Evolutionary conservation across 2,888 invertebrate species (phyloP).

Genomic region (Conistra vaccinii): DNA sequence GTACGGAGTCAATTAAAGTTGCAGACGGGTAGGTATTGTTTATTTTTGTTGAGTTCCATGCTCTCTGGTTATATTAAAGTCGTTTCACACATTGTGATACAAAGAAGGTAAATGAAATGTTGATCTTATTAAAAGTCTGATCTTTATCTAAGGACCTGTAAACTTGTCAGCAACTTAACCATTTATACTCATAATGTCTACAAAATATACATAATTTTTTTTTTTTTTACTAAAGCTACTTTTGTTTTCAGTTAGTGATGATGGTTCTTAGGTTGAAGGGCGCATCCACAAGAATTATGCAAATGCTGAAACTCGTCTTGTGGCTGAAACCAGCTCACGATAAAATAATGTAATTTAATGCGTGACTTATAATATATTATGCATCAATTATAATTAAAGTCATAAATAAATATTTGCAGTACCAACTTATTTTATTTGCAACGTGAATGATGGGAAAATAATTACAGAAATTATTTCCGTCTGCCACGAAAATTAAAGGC

Average conservation of each 20-base stretch:
- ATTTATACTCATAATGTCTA: background rate
- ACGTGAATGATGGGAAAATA: conserved; percentile 28
- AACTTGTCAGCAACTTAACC: background rate
- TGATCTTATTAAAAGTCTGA: conserved; percentile 19
- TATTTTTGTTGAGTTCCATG: conserved; percentile 53
- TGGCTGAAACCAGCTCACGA: background rate
- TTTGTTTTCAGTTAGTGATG: background rate
- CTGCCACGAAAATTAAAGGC: background rate
- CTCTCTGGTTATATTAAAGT: conserved; percentile 55
- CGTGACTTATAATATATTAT: no score
- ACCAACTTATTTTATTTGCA: background rate
- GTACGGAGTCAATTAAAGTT: conserved; percentile 47
- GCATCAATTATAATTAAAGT: conserved; percentile 17
- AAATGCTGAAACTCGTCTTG: conserved; percentile 1
- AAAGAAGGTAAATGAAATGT: conserved; percentile 35
- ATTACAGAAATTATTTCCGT: conserved; percentile 6
- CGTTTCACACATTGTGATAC: conserved; percentile 54
- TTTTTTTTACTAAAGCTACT: no score
- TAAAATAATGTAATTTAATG: conserved; percentile 4
- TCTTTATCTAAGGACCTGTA: conserved; percentile 6
- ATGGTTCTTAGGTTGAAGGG: background rate
- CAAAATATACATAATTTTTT: no score
- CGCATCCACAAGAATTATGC: background rate
- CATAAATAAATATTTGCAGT: background rate
- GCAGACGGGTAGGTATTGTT: conserved; percentile 32